Evolutionary conservation across 2,888 invertebrate genomes (phyloP).

Genomic region (Strigamia crassipes): DNA sequence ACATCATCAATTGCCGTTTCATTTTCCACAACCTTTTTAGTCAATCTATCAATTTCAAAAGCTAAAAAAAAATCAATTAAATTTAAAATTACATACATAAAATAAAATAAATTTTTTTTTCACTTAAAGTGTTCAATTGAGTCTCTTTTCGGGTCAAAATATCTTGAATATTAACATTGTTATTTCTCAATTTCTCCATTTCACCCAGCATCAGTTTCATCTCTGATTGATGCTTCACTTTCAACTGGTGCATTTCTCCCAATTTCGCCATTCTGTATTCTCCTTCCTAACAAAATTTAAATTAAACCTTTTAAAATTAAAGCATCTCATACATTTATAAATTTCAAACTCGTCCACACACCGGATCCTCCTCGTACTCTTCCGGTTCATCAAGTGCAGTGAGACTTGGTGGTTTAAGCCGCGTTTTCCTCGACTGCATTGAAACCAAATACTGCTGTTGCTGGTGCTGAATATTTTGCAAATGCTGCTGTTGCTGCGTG

Average conservation of each 20-base stretch:
- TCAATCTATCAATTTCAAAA: not conserved
- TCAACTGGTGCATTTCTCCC: slow-evolving; percentile 14
- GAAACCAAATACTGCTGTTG: not conserved
- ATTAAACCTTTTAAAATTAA: too few species aligned
- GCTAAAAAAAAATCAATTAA: not conserved
- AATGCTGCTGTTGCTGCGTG: slow-evolving; percentile 4
- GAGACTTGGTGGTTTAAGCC: not conserved
- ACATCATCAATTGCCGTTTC: not conserved
- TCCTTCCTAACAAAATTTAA: not conserved
- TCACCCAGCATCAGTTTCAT: not conserved
- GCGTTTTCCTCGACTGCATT: not conserved
- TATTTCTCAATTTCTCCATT: not conserved
- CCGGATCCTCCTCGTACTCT: not conserved
- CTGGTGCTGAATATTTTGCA: not conserved
- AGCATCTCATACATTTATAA: too few species aligned
- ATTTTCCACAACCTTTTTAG: not conserved
- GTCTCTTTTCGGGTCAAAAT: not conserved
- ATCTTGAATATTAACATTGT: not conserved
- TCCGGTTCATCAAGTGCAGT: not conserved
- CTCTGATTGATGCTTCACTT: slow-evolving; percentile 8
- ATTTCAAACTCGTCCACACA: too few species aligned
- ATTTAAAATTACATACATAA: not conserved
- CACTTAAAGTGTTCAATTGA: not conserved
- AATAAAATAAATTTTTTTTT: too few species aligned
- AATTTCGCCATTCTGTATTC: not conserved